Evolutionary conservation across 2,888 invertebrate genomes (phyloP), one percentile per base, ranked within the genome.

Genomic region (Lordiphosa fenestrarum): DNA sequence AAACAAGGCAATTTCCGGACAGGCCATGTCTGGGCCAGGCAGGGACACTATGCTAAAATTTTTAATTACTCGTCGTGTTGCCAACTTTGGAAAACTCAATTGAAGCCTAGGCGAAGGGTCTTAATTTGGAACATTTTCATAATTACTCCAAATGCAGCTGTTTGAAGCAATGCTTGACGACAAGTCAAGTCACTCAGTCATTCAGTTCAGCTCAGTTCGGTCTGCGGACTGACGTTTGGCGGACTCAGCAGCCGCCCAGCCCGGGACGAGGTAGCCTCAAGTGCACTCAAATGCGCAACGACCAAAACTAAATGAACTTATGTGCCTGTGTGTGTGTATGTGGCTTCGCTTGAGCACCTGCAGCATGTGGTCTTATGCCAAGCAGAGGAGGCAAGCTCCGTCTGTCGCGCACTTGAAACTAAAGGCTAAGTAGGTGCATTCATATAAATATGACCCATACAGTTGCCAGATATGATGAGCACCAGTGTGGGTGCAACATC

Each of bases 381-480:
- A 41, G 42, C 9, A n/a, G 33, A 40, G 15, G 40, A 15, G n/a
- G 21, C 25, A 15, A 44, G 59, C 58, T 57, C 60, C 54, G 44
- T 55, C 71, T 57, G 71, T 59, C 49, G 54, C 61, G 59, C 65
- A 69, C 80, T 81, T 82, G 53, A 81, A 80, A 82, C 83, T 82
- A 64, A 71, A 74, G 67, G 80, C 86, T 81, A 85, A 85, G 85
- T 85, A 77, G 78, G 52, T 71, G 78, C 82, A 82, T 71, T 85
- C 67, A 82, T 62, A 77, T 67, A 44, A 30, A 30, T 30, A 44
- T 30, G 25, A 15, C 42, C 42, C 42, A 30, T 44, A 44, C 42
- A 30, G 42, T 44, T 44, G 30, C 42, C 25, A 13, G 19, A 10
- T 44, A 25, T 25, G 25, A 25, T 25, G n/a, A n/a, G 25, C 25